Evolutionary conservation across 2,113 vertebrate species (phyloP).

Genomic region (Epinephelus cyanopodus): DNA sequence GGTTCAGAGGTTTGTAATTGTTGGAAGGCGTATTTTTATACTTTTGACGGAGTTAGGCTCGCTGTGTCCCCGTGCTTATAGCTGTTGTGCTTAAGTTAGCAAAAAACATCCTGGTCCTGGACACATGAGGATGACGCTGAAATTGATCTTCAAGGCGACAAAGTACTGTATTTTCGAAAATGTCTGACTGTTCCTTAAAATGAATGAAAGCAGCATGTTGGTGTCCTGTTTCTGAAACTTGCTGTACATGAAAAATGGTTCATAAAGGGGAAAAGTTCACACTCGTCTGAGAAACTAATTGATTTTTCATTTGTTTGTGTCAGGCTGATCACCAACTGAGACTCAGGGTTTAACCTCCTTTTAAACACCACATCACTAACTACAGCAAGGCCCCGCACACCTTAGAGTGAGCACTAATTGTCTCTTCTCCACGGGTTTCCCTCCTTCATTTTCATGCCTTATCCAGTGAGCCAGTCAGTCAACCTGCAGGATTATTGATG

Average conservation of each 20-base stretch:
- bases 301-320: slow-evolving; percentile 33
- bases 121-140: not conserved
- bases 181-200: not conserved
- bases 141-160: not conserved
- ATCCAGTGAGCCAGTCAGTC: slow-evolving; percentile 64
- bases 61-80: not conserved
- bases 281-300: not conserved
- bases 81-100: slow-evolving; percentile 1
- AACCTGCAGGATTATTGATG: slow-evolving; percentile 74
- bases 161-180: not conserved
- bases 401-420: slow-evolving; percentile 61
- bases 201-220: not conserved
- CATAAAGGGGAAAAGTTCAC: not conserved
- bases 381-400: slow-evolving; percentile 29
- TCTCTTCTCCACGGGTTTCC: slow-evolving; percentile 56
- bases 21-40: slow-evolving; percentile 8
- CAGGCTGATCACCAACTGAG: slow-evolving; percentile 28
- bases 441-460: slow-evolving; percentile 55
- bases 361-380: slow-evolving; percentile 44
- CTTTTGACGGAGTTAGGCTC: not conserved
- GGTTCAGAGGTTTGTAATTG: slow-evolving; percentile 26
- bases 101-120: not conserved
- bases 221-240: not conserved
- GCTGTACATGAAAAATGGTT: not conserved
- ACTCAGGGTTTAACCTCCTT: slow-evolving; percentile 11